Evolutionary conservation across 2,888 invertebrate species (phyloP).

Genomic region (Oligia fasciuncula): DNA sequence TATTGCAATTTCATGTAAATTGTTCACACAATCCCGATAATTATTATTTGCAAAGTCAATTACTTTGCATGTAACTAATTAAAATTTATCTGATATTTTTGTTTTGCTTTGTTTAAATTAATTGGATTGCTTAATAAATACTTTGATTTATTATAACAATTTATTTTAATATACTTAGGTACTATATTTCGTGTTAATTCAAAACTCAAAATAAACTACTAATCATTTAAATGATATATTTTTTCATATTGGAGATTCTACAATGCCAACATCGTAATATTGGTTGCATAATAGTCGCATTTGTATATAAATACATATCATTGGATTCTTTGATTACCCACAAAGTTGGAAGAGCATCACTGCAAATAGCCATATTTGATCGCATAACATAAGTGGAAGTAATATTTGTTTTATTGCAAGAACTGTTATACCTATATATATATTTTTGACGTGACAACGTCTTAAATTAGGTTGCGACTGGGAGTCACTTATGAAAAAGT

Average conservation of each 20-base stretch:
- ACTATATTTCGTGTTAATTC: not conserved
- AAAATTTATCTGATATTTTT: slow-evolving; percentile 44
- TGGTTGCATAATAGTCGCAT: not conserved
- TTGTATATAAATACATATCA: not conserved
- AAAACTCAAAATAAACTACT: not conserved
- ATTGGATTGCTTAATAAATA: slow-evolving; percentile 23
- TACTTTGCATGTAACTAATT: slow-evolving; percentile 39
- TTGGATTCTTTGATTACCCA: not conserved
- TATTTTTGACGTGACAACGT: too few relatives aligned
- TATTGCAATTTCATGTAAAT: slow-evolving; percentile 64
- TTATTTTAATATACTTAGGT: not conserved
- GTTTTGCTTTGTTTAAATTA: slow-evolving; percentile 18
- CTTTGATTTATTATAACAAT: slow-evolving; percentile 2
- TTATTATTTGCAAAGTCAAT: slow-evolving; percentile 48
- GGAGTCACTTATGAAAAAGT: too few relatives aligned
- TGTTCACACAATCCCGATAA: slow-evolving; percentile 32
- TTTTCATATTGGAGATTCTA: not conserved
- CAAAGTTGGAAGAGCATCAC: not conserved
- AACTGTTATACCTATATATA: too few relatives aligned
- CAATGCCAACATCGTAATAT: not conserved
- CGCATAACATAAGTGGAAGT: not conserved
- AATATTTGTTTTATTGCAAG: not conserved
- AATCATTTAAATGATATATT: not conserved
- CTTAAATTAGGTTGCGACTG: too few relatives aligned
- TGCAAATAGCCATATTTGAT: not conserved